These are phyloP conservation scores for Globia sparganii DNA, from an alignment of 2,888 invertebrate species.

Conservation along the genomic window DNA sequence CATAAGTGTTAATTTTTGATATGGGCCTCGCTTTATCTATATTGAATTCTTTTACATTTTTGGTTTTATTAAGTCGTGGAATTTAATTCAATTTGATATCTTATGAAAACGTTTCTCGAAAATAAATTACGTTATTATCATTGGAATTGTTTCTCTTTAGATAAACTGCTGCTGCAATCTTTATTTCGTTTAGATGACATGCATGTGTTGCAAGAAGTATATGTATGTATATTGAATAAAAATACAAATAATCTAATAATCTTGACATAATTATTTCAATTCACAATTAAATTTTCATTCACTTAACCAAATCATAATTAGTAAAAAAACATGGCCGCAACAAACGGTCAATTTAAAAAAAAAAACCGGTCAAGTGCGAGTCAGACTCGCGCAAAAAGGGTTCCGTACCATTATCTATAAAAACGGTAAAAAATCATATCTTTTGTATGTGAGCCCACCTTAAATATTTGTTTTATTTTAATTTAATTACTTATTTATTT, in stretches of 20 bases:
- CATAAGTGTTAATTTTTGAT: slow-evolving; percentile 61
- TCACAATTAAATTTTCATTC: too few species aligned
- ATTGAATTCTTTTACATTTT: slow-evolving; percentile 55
- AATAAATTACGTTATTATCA: slow-evolving; percentile 20
- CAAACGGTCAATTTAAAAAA: slow-evolving; percentile 52
- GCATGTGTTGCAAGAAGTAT: neutral
- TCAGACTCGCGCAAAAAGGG: too few species aligned
- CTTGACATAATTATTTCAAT: too few species aligned
- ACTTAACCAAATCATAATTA: slow-evolving; percentile 30
- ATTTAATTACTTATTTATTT: too few species aligned
- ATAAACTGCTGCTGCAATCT: slow-evolving; percentile 6
- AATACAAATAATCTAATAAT: too few species aligned
- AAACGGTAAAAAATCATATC: too few species aligned
- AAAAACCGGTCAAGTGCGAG: too few species aligned
- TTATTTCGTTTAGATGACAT: neutral
- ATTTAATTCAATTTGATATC: slow-evolving; percentile 39
- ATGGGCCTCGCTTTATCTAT: slow-evolving; percentile 46
- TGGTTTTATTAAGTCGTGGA: slow-evolving; percentile 23
- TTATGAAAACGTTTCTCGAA: slow-evolving; percentile 31
- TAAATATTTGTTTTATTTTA: too few species aligned
- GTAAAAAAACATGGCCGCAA: slow-evolving; percentile 37
- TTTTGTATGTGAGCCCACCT: too few species aligned
- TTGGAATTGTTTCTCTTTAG: slow-evolving; percentile 24
- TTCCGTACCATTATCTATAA: too few species aligned
- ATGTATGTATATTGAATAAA: neutral